Evolutionary conservation across 2,888 invertebrate species (phyloP), one percentile per base, ranked within the genome.

Genomic region (Napeogenes sylphis): DNA sequence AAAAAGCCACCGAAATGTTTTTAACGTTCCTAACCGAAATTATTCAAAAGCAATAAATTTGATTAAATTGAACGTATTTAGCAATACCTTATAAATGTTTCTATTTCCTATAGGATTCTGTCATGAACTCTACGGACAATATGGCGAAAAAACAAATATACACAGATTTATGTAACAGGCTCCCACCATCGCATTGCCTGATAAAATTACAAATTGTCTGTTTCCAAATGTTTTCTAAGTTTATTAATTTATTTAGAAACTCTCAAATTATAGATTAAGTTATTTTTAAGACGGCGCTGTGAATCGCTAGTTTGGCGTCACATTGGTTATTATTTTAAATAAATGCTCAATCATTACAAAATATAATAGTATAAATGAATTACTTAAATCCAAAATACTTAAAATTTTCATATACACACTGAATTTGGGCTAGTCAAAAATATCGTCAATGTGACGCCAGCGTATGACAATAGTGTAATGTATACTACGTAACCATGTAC

Each of bases 401-500:
- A 21, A 45, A 30, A 30, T 30, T 51, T 21, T 12, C 8, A 30
- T 10, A 51, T 30, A 35, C 21, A 21, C 21, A 21, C 35, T 35
- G 35, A 6, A 35, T 51, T 30, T 10, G 51, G 8, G 30, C 51
- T 51, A 51, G 51, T 51, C 51, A 51, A 14, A 4, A 21, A 45
- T 61, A 13, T 10, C 12, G 32, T 55, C 65, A 60, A 67, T 67
- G 67, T 69, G 68, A 62, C 67, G 59, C 67, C 65, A 68, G 70
- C 68, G 70, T 71, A 70, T 78, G 82, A 81, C 83, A 84, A 83
- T 85, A 83, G 83, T 69, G 70, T 84, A 80, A 75, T 73, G 69
- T 76, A 70, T 69, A 71, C 68, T 78, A 80, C 73, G 76, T 72
- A 75, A 78, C 73, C 74, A 75, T 81, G 84, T 85, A 86, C 83